Percentiles rank a stretch among this genome's conserved stretches.
Conservation (phyloP, 2,888 invertebrate species). For the Neoitamus cyanurus region DNA sequence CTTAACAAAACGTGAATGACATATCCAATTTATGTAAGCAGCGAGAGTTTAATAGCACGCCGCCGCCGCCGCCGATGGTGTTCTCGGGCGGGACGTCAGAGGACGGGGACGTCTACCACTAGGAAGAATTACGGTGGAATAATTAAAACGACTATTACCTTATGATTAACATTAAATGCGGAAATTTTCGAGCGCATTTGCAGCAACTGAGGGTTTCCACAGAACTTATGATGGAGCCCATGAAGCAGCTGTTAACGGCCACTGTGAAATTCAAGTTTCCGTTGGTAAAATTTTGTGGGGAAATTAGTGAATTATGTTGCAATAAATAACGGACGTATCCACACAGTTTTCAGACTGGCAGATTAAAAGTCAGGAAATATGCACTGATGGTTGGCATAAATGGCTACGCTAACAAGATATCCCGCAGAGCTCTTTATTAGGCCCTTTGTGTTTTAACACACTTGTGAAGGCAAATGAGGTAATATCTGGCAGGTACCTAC, state of each 20-base stretch:
- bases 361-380: background rate
- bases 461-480: background rate
- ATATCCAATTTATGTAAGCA: constrained; percentile 39
- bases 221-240: background rate
- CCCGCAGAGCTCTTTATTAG: background rate
- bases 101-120: background rate
- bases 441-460: background rate
- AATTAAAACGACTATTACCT: constrained; percentile 15
- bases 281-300: background rate
- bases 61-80: background rate
- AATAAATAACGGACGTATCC: background rate
- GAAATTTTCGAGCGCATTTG: constrained; percentile 11
- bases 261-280: background rate
- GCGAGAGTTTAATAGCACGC: background rate
- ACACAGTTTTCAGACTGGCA: too few relatives aligned
- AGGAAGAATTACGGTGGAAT: constrained; percentile 15
- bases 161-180: constrained; percentile 12
- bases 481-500: background rate
- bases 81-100: background rate
- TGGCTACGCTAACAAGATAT: too few relatives aligned
- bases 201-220: background rate
- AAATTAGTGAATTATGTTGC: background rate
- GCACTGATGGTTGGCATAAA: background rate
- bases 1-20: constrained; percentile 43
- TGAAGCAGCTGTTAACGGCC: background rate